phyloP scores from a whole-genome alignment of 2,888 invertebrate species.

The Melanostoma mellinum region DNA sequence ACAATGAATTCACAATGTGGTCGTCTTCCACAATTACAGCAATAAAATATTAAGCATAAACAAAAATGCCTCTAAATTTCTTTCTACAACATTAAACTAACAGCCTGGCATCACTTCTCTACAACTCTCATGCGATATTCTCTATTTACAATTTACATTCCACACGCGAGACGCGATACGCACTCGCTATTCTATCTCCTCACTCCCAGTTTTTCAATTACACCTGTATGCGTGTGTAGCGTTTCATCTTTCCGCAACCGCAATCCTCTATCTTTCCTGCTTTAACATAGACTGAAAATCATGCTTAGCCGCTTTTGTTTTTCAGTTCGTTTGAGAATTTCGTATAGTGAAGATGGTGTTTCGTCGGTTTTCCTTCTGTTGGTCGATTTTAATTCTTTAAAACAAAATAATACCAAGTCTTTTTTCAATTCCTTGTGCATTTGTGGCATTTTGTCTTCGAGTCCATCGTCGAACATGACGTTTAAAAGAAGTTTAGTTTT shows the following conservation, averaged over 20 bases:
- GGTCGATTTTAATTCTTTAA: constrained; percentile 33
- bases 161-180: background rate
- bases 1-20: no score
- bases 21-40: no score
- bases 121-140: constrained; percentile 56
- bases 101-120: constrained; percentile 50
- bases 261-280: constrained; percentile 22
- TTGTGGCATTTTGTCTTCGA: no score
- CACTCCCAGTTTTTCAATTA: constrained; percentile 15
- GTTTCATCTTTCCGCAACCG: constrained; percentile 19
- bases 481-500: background rate
- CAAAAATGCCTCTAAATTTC: background rate
- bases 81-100: no score
- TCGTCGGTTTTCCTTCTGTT: constrained; percentile 30
- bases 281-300: constrained; percentile 54
- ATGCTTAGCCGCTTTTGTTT: constrained; percentile 27
- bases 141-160: background rate
- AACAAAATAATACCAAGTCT: constrained; percentile 31
- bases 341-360: constrained; percentile 40
- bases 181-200: background rate
- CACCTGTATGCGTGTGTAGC: constrained; percentile 50
- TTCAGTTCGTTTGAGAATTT: constrained; percentile 61
- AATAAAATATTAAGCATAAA: no score
- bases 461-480: background rate
- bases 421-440: no score